A percentile compares a stretch with the other conserved stretches of the same genome.
Conservation (phyloP, 2,888 invertebrate species). For the Venusia cambrica region DNA sequence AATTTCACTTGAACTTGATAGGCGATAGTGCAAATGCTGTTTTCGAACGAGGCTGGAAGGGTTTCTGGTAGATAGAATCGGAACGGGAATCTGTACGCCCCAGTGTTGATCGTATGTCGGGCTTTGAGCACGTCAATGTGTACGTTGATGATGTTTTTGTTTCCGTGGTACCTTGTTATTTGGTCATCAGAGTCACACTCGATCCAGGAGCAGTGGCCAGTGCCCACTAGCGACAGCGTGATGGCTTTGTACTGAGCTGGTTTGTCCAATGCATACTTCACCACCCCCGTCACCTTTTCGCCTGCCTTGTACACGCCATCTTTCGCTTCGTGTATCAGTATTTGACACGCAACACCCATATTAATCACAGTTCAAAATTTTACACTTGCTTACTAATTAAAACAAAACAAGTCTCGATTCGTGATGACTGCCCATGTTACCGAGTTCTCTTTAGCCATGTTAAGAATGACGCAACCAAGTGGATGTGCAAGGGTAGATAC, state of each 20-base stretch:
- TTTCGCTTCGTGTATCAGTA: constrained; percentile 26
- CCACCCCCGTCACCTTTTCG: constrained; percentile 27
- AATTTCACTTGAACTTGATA: constrained; percentile 20
- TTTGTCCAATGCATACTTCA: constrained; percentile 32
- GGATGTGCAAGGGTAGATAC: too few relatives aligned
- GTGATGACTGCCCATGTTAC: too few relatives aligned
- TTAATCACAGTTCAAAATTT: not conserved
- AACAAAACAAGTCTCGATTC: too few relatives aligned
- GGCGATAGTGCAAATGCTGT: constrained; percentile 14
- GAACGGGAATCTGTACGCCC: constrained; percentile 24
- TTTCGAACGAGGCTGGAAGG: constrained; percentile 22
- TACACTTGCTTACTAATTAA: not conserved
- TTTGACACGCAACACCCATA: constrained; percentile 30
- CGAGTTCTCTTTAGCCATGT: too few relatives aligned
- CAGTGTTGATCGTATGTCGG: not conserved
- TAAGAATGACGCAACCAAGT: too few relatives aligned
- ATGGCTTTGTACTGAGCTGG: constrained; percentile 28
- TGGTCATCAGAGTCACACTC: not conserved
- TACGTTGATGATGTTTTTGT: constrained; percentile 9
- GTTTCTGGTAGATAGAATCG: constrained; percentile 23
- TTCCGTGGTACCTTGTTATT: constrained; percentile 15
- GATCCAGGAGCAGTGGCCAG: constrained; percentile 4
- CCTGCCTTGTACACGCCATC: constrained; percentile 31
- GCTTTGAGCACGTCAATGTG: constrained; percentile 10
- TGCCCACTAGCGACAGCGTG: constrained; percentile 31